Conservation (phyloP, 64 coral and sea anemone genomes). For the Porites lutea region DNA sequence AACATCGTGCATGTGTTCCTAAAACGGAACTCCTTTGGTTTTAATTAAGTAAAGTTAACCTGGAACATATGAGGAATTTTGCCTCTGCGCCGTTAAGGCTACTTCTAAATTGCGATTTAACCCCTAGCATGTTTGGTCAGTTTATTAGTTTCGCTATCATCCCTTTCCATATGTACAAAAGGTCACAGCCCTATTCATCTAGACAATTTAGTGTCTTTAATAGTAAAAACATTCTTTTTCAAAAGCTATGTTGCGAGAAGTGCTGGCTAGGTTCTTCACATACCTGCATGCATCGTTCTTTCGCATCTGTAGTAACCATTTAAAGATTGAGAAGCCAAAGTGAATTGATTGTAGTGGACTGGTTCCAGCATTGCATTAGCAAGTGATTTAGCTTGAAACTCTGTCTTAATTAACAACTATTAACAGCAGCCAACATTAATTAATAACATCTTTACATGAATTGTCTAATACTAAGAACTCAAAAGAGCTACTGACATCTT, state of each 20-base stretch:
- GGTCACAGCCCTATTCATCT: background rate
- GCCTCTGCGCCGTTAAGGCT: background rate
- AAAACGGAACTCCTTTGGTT: background rate
- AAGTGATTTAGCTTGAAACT: too few relatives aligned
- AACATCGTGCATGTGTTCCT: background rate
- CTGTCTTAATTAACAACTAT: too few relatives aligned
- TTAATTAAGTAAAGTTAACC: background rate
- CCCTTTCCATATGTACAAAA: slow-evolving; percentile 4
- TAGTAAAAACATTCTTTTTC: background rate
- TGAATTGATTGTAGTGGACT: too few relatives aligned
- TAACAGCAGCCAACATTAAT: too few relatives aligned
- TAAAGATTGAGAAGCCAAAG: too few relatives aligned
- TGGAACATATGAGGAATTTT: too few relatives aligned
- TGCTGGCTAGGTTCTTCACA: too few relatives aligned
- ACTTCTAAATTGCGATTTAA: background rate
- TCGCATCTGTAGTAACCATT: too few relatives aligned
- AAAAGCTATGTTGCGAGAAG: too few relatives aligned
- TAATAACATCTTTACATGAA: background rate
- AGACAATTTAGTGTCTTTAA: background rate
- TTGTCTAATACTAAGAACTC: background rate
- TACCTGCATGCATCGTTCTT: too few relatives aligned
- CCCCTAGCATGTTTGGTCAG: background rate
- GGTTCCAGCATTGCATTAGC: too few relatives aligned
- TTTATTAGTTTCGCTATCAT: background rate
- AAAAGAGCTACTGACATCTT: background rate